Conservation (phyloP, 2,113 vertebrate genomes). For the Paraplagusia blochii region DNA sequence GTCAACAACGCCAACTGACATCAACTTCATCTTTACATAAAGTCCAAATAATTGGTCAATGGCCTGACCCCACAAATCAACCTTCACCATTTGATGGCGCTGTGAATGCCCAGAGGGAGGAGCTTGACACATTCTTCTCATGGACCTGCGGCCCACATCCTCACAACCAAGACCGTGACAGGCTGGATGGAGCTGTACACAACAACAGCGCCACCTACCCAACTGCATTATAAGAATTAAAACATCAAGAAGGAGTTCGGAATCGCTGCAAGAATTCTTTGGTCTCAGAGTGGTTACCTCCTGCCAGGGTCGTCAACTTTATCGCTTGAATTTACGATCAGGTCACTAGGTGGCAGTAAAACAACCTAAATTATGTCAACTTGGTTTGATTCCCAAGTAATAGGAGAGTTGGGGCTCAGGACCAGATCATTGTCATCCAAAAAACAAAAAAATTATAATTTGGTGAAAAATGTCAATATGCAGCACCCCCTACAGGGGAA, state of each 20-base stretch:
- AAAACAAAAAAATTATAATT: too few species aligned
- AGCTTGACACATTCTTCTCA: too few species aligned
- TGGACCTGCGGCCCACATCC: conserved; percentile 56
- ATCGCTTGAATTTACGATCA: conserved; percentile 2
- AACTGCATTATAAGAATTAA: not conserved
- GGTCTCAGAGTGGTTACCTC: conserved; percentile 20
- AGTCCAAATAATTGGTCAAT: conserved; percentile 78
- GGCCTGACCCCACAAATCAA: conserved; percentile 68
- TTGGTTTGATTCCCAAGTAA: too few species aligned
- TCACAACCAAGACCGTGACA: conserved; percentile 66
- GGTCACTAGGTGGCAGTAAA: too few species aligned
- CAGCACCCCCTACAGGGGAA: too few species aligned
- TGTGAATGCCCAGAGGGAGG: too few species aligned
- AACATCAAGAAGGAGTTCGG: not conserved
- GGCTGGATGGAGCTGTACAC: conserved; percentile 45
- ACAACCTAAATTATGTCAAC: too few species aligned
- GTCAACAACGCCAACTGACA: conserved; percentile 68
- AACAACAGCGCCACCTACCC: conserved; percentile 39
- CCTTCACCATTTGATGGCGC: conserved; percentile 61
- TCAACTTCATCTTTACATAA: conserved; percentile 77
- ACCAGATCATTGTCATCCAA: too few species aligned
- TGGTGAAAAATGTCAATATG: too few species aligned
- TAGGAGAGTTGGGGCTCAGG: too few species aligned
- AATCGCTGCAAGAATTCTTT: conserved; percentile 41
- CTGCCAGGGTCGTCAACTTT: conserved; percentile 17